Evolutionary conservation across 2,113 vertebrate species (phyloP).

Genomic region (Corynorhinus townsendii): DNA sequence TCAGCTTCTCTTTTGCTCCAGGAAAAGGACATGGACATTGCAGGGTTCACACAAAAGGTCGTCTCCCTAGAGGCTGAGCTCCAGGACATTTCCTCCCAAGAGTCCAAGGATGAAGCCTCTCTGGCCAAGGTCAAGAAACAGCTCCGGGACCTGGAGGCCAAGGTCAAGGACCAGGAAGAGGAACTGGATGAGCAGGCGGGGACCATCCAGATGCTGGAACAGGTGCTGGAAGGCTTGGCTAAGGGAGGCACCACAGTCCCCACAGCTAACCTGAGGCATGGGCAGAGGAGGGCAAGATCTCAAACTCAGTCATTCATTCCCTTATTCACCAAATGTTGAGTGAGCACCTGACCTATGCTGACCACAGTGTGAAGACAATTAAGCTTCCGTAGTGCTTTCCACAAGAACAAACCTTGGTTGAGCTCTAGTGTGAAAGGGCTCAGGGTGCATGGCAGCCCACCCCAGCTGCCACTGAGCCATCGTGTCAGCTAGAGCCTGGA

Average conservation of each 20-base stretch:
- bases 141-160: conserved; percentile 93
- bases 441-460: not conserved
- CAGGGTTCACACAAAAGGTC: conserved; percentile 87
- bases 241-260: not conserved
- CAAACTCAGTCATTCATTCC: not conserved
- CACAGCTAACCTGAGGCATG: not conserved
- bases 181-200: conserved; percentile 98
- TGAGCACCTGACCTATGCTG: not conserved
- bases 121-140: conserved; percentile 95
- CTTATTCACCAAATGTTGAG: not conserved
- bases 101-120: conserved; percentile 95
- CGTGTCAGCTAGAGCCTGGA: not conserved
- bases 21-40: conserved; percentile 93
- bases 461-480: not conserved
- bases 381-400: not conserved
- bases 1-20: conserved; percentile 65
- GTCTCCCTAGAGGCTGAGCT: conserved; percentile 93
- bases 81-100: conserved; percentile 95
- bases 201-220: conserved; percentile 97
- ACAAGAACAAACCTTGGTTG: not conserved
- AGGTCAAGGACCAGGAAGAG: conserved; percentile 97
- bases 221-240: conserved; percentile 81
- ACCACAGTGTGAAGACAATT: not conserved
- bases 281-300: not conserved
- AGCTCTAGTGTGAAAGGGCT: not conserved